phyloP scores from a whole-genome alignment of 2,888 invertebrate genomes.

The Aradus depressus region DNA sequence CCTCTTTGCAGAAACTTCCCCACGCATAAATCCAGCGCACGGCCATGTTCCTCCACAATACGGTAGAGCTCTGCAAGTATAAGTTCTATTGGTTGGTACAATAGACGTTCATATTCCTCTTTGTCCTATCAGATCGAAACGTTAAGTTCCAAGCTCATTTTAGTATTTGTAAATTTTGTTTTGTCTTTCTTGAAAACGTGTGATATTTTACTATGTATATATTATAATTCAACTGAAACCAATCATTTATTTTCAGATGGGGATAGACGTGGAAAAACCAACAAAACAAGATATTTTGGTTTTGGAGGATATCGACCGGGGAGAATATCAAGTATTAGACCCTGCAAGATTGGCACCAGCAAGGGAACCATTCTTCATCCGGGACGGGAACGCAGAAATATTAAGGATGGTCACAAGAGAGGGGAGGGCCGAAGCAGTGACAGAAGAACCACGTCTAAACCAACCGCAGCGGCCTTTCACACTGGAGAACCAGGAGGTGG shows the following conservation, averaged over 20 bases:
- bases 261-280: conserved; percentile 2
- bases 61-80: too few species aligned
- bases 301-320: conserved; percentile 47
- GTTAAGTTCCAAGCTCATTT: too few species aligned
- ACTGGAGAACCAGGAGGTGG: conserved; percentile 43
- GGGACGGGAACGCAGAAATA: conserved; percentile 77
- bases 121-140: too few species aligned
- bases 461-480: conserved; percentile 30
- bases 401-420: conserved; percentile 65
- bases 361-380: conserved; percentile 52
- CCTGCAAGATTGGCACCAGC: conserved; percentile 29
- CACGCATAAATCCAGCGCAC: too few species aligned
- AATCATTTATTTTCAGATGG: conserved; percentile 8
- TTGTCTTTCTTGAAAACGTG: too few species aligned
- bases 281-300: conserved; percentile 37
- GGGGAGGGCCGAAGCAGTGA: conserved; percentile 41
- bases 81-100: too few species aligned
- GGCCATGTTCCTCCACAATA: too few species aligned
- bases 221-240: too few species aligned
- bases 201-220: too few species aligned
- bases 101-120: too few species aligned
- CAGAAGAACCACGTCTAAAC: conserved; percentile 27
- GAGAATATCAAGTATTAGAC: conserved; percentile 32
- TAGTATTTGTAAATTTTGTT: too few species aligned
- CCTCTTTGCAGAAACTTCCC: too few species aligned